Evolutionary conservation across 23 tunicate species (phyloP).

Genomic region (Diplosoma virens): DNA sequence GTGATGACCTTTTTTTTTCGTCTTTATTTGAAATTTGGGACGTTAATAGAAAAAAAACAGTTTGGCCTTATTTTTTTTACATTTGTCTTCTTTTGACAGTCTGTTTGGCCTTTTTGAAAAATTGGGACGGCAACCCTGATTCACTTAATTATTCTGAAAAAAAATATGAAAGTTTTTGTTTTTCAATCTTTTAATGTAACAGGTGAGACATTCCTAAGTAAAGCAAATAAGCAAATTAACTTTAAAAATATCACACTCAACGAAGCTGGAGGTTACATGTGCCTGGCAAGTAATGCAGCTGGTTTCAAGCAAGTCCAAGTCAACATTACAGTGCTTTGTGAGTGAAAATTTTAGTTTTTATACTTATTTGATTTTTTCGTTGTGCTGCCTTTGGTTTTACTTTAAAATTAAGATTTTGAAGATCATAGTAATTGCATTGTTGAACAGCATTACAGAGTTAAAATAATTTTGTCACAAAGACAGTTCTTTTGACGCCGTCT

Average conservation of each 20-base stretch:
- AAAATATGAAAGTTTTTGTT: not conserved
- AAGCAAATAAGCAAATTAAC: slow-evolving; percentile 11
- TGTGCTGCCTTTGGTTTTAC: too few relatives aligned
- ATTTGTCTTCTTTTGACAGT: too few relatives aligned
- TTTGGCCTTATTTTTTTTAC: too few relatives aligned
- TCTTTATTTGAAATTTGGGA: too few relatives aligned
- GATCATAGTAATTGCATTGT: too few relatives aligned
- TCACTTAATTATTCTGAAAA: not conserved
- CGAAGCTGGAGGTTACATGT: slow-evolving; percentile 61
- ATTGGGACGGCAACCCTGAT: not conserved
- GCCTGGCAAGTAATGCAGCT: slow-evolving; percentile 79
- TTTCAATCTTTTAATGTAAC: not conserved
- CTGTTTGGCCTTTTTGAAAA: not conserved
- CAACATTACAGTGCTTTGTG: slow-evolving; percentile 53
- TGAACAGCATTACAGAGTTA: too few relatives aligned
- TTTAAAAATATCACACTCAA: slow-evolving; percentile 33
- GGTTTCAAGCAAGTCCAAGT: slow-evolving; percentile 63
- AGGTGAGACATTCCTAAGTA: slow-evolving; percentile 49
- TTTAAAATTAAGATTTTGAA: too few relatives aligned
- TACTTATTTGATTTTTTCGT: too few relatives aligned
- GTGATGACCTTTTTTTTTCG: too few relatives aligned
- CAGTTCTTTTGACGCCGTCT: too few relatives aligned
- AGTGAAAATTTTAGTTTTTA: slow-evolving; percentile 7
- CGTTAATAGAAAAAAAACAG: too few relatives aligned
- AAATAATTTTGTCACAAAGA: too few relatives aligned